A percentile compares a stretch with the other conserved stretches of the same genome.
Evolutionary conservation across 2,888 invertebrate species (phyloP).

Genomic region (Endotricha flammealis): DNA sequence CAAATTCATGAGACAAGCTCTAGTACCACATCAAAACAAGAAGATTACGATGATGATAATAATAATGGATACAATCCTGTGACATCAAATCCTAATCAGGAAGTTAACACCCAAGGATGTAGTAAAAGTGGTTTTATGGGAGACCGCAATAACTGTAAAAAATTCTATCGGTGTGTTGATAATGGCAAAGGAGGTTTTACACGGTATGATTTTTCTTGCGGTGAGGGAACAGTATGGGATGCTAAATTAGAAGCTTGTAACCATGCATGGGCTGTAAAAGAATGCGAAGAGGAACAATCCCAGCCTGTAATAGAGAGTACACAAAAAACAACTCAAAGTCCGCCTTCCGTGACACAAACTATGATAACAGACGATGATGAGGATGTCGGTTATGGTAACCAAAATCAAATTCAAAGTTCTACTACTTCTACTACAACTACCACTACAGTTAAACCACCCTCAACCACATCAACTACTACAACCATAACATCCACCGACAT

Average conservation of each 20-base stretch:
- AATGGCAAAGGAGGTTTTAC: conserved; percentile 62
- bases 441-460: conserved; percentile 9
- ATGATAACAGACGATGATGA: conserved; percentile 23
- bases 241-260: conserved; percentile 75
- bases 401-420: conserved; percentile 13
- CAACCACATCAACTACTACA: background rate
- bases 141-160: conserved; percentile 75
- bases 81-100: background rate
- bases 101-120: conserved; percentile 21
- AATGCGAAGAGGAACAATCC: conserved; percentile 11
- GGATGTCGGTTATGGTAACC: conserved; percentile 31
- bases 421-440: conserved; percentile 13
- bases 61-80: no score
- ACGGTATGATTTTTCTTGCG: conserved; percentile 77
- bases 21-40: background rate
- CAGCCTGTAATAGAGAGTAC: background rate
- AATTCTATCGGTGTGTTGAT: conserved; percentile 83
- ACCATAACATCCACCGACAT: background rate
- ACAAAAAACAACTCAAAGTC: conserved; percentile 2
- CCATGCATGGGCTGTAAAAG: conserved; percentile 59
- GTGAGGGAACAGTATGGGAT: conserved; percentile 81
- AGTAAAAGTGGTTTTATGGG: conserved; percentile 79
- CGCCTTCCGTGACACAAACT: conserved; percentile 17
- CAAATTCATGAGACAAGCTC: conserved; percentile 31
- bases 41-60: background rate